Evolutionary conservation across 1,140 invertebrate species (phyloP), one percentile per base, ranked within the genome.

Genomic region (Sinonovacula constricta): DNA sequence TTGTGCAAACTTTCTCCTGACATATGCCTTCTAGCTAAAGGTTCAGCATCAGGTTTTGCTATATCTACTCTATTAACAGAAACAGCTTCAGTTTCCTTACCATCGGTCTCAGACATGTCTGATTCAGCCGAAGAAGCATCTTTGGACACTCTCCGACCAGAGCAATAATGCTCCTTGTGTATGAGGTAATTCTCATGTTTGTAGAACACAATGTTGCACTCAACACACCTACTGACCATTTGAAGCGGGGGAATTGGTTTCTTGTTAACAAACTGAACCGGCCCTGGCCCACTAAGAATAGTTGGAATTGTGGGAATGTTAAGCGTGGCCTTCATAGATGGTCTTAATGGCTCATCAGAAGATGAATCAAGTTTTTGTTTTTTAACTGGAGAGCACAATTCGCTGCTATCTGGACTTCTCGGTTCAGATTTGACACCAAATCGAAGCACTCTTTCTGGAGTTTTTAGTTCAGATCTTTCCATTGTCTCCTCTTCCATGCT

Each of bases 131-230:
- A 76, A 54, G 79, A 54, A 53, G 78, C 67, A 49, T 71, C 71
- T 67, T 81, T 81, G 49, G 65, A 71, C 63, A 60, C 56, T 59
- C 91, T 54, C 49, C 83, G 81, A 0, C 95, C 95, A 12, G 97
- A 96, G 90, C 97, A 99, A 88, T 99, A 99, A 85, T 97, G 95
- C 83, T 96, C 95, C 89, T 98, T 99, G 88, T 99, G 97, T 1
- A 97, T 95, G 22, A 97, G 91, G 85, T 97, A 98, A 87, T 98
- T 99, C 88, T 99, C 97, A 84, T 97, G 95, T 82, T 97, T 97
- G 91, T 96, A 98, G 86, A 99, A 99, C 0, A 98, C 97, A 69
- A 99, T 99, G 88, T 98, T 98, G 92, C 97, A 99, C 84, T 98
- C 97, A 85, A 96, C 95, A 91, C 97, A 99, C 90, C 97, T 97